A percentile compares a stretch with the other conserved stretches of the same genome.
Evolutionary conservation across 35 echinoderm and acorn worm species (phyloP).

Genomic region (Strongylocentrotus purpuratus): DNA sequence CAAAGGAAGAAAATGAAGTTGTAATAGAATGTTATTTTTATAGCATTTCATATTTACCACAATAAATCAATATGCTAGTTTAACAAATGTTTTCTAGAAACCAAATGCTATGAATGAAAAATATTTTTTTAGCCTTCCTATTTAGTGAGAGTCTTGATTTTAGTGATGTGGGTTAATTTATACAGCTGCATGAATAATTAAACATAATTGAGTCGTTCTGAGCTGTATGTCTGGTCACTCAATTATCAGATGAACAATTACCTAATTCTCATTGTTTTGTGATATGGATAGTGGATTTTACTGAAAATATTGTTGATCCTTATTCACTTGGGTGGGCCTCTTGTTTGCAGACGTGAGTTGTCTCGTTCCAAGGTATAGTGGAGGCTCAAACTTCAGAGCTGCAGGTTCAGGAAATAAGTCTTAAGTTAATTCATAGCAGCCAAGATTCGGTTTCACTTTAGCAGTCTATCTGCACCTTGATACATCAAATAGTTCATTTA

Average conservation of each 20-base stretch:
- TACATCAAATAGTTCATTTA: background rate
- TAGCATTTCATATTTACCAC: too few relatives aligned
- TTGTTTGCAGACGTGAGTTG: background rate
- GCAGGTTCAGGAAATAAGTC: background rate
- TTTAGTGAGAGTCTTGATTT: background rate
- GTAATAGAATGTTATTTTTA: too few relatives aligned
- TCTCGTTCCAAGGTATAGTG: background rate
- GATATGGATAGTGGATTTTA: too few relatives aligned
- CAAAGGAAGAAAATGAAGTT: too few relatives aligned
- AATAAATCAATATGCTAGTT: too few relatives aligned
- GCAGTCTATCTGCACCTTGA: background rate
- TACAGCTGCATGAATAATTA: background rate
- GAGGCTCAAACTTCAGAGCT: background rate
- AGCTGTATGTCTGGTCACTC: background rate
- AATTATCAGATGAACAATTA: too few relatives aligned
- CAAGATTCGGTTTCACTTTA: background rate
- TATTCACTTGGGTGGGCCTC: background rate
- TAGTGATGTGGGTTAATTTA: background rate
- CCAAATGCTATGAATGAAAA: too few relatives aligned
- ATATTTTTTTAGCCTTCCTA: background rate
- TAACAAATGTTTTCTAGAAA: too few relatives aligned
- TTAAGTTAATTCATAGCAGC: background rate
- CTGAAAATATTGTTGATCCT: too few relatives aligned
- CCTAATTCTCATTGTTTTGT: too few relatives aligned
- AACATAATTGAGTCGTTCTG: background rate